phyloP scores from a whole-genome alignment of 2,113 vertebrate species.

The Chionodraco myersi region DNA sequence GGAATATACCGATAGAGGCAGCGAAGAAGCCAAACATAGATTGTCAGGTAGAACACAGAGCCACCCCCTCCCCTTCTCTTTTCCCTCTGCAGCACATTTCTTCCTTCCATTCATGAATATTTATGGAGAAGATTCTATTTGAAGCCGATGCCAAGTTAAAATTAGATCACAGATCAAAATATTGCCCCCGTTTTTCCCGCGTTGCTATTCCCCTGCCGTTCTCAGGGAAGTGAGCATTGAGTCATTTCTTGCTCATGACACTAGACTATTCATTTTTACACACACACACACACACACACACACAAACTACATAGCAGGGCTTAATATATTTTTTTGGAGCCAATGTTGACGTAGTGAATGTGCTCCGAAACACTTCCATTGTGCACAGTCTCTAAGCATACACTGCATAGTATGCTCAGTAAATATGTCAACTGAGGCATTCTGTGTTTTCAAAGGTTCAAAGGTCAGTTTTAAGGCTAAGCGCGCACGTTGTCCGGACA shows the following conservation, averaged over 20 bases:
- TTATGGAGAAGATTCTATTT: constrained; percentile 71
- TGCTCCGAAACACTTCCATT: neutral
- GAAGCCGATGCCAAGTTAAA: constrained; percentile 67
- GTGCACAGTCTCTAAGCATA: neutral
- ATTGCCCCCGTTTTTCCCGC: constrained; percentile 69
- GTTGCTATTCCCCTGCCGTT: constrained; percentile 41
- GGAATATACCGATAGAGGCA: constrained; percentile 52
- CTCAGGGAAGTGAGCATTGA: constrained; percentile 10
- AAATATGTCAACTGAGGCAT: constrained; percentile 43
- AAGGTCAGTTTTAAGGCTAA: constrained; percentile 43
- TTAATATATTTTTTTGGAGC: neutral
- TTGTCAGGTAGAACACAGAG: constrained; percentile 65
- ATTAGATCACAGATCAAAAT: constrained; percentile 71
- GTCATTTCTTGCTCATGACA: constrained; percentile 33
- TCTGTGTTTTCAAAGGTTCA: constrained; percentile 57
- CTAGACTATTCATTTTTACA: constrained; percentile 19
- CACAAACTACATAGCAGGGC: neutral
- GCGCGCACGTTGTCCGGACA: constrained; percentile 30
- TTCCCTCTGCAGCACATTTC: constrained; percentile 46
- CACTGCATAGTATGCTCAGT: constrained; percentile 9
- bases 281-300: neutral
- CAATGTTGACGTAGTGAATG: neutral
- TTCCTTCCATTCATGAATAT: constrained; percentile 81
- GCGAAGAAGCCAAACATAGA: constrained; percentile 73
- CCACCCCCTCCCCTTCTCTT: constrained; percentile 14